Evolutionary conservation across 2,888 invertebrate species (phyloP), one percentile per base, ranked within the genome.

Genomic region (Leptopterna dolabrata): DNA sequence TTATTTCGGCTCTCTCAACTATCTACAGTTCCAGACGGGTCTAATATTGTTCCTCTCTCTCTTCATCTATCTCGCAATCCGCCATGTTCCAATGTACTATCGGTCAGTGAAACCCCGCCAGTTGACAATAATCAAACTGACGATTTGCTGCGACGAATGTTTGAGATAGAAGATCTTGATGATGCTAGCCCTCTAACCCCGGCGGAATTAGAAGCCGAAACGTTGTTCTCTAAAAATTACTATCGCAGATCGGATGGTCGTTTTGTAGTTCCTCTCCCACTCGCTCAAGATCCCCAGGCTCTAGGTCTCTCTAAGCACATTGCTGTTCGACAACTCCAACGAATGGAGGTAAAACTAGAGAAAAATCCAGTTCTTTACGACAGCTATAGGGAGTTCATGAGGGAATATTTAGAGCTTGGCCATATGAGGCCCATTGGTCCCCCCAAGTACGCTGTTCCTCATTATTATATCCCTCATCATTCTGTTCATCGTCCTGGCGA

Each of bases 401-500:
- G 7, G 6, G 88, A 88, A 55, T 88, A 88, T 63, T 24, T 76
- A 9, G 45, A 41, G n/a, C 41, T 87, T 9, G 87, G 88, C 51
- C 85, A 88, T 16, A 47, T 82, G 82, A 29, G 24, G 3, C 45
- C 45, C 7, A 19, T 47, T 11, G 9, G n/a, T 11, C 78, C 43
- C 7, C 24, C 11, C 4, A 45, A 71, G 2, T 51, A 27, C 14
- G 16, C 24, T 86, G 9, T 11, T 16, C 30, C 29, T 11, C 27
- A 51, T 51, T 82, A 82, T 29, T 82, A 82, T 24, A 51, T 82
- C 13, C 82, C 82, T 13, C 82, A 82, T 82, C 82, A 82, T 29
- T n/a, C 82, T 55, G 82, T 82, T 55, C 36, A 14, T 30, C 70
- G 47, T 6, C 41, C 14, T 11, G 51, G 0, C 4, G 86, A 76